A percentile compares a stretch with the other conserved stretches of the same genome.
phyloP scores from a whole-genome alignment of 2,797 vertebrate genomes.

The Anguilla marmorata region DNA sequence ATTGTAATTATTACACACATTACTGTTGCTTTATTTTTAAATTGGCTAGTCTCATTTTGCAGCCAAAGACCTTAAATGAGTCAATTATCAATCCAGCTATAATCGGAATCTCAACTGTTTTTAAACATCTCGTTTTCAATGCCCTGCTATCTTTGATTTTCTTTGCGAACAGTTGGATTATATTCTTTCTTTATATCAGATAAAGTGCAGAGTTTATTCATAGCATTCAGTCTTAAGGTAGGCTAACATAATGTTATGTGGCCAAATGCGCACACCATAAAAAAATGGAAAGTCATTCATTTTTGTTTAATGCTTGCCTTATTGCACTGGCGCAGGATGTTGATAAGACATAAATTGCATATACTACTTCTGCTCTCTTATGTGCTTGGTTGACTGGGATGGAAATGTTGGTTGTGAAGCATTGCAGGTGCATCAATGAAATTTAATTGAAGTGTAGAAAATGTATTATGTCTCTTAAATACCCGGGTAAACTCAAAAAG shows the following conservation, averaged over 20 bases:
- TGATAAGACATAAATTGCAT: neutral
- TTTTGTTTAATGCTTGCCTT: neutral
- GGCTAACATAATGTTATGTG: neutral
- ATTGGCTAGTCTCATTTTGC: neutral
- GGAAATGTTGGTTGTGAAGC: neutral
- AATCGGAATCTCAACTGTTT: neutral
- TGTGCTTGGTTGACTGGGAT: neutral
- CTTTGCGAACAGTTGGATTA: neutral
- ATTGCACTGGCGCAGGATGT: neutral
- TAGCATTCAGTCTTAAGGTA: neutral
- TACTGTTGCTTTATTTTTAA: neutral
- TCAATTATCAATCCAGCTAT: neutral
- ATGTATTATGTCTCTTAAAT: no score
- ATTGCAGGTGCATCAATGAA: no score
- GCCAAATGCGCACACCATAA: neutral
- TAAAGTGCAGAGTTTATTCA: neutral
- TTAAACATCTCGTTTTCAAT: neutral
- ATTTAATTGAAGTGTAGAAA: no score
- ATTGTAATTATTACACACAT: neutral
- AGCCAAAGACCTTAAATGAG: neutral
- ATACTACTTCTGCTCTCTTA: neutral
- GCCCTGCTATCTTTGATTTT: neutral
- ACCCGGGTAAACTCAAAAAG: no score
- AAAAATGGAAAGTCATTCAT: neutral
- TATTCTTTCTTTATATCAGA: neutral